Base-by-base conservation (phyloP, 2,888 invertebrate genomes). In the Siphlonurus alternatus region DNA sequence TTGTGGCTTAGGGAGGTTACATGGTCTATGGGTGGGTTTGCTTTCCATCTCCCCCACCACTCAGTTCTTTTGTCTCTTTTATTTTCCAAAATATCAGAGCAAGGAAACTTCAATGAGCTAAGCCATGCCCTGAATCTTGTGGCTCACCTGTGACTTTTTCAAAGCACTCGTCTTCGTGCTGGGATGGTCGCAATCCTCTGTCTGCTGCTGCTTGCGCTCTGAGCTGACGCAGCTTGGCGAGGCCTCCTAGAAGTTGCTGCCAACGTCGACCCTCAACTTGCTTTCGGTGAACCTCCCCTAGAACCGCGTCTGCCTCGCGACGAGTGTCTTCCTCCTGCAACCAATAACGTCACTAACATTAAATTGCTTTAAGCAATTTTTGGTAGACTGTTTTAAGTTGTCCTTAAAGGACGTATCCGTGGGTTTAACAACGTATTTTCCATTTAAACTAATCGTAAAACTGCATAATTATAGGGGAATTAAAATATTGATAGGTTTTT, bases 231-330 rank as follows among this genome's bases (percentile, higher is more conserved):
- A 90, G 76, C 72, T 84, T 86, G 22, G 80, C 72, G 23, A 90
- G 72, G 0, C 84, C 81, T 22, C 83, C 79, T 51, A 89, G 74
- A 64, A 88, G 76, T 0, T 80, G 77, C 1, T 87, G 72, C 70
- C 83, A 83, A 70, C 83, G 85, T 67, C 81, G 81, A 0, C 86
- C 85, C 70, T 89, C 88, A 22, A 78, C 78, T 70, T 86, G 85
- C 72, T 87, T 88, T 66, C 82, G 80, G 3, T 83, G 77, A 0
- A 89, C 87, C 70, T 87, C 87, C 63, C 82, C 80, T 2, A 90
- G 75, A 7, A 88, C 81, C 66, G 81, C 75, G 72, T 89, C 89
- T 0, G 87, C 87, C 71, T 86, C 81, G 67, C 81, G 78, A 69
- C 86, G 83, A 68, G 84, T 77, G 69, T 82, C 80, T 73, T 84